These are phyloP conservation scores for Mythimna albipuncta DNA, from an alignment of 2,888 invertebrate genomes.

Conservation along the genomic window DNA sequence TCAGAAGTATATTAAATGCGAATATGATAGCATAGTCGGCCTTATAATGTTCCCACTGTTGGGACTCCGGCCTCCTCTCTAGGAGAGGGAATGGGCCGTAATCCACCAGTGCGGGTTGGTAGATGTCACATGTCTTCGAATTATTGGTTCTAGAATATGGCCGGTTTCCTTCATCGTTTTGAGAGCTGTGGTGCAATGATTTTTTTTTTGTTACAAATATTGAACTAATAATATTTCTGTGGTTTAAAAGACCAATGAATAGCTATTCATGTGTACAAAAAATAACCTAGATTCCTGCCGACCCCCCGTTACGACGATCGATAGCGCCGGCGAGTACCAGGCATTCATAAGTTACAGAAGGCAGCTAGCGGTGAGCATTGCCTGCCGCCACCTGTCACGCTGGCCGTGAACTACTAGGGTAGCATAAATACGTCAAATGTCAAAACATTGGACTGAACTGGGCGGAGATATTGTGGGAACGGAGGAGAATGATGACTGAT, in stretches of 20 bases:
- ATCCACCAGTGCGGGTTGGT: too few species aligned
- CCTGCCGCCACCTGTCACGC: slow-evolving; percentile 48
- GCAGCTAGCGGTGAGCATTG: slow-evolving; percentile 29
- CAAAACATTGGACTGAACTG: slow-evolving; percentile 29
- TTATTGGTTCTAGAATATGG: too few species aligned
- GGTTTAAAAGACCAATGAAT: not conserved
- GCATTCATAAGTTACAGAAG: slow-evolving; percentile 39
- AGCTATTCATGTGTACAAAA: not conserved
- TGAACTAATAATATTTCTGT: too few species aligned
- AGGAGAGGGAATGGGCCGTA: too few species aligned
- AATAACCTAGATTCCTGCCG: slow-evolving; percentile 30
- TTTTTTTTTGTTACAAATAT: too few species aligned
- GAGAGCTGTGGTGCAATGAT: too few species aligned
- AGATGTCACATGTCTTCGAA: too few species aligned
- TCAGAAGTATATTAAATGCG: not conserved
- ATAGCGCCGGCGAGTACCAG: slow-evolving; percentile 53
- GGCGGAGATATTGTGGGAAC: not conserved
- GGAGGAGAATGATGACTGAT: not conserved
- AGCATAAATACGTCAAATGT: slow-evolving; percentile 41
- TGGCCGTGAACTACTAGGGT: slow-evolving; percentile 57
- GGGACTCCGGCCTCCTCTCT: too few species aligned
- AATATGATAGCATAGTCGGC: too few species aligned
- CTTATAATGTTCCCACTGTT: too few species aligned
- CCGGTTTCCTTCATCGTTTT: too few species aligned
- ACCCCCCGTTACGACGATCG: slow-evolving; percentile 37